A percentile compares a stretch with the other conserved stretches of the same genome.
Evolutionary conservation across 2,888 invertebrate species (phyloP).

Genomic region (Leptogaster cylindrica): DNA sequence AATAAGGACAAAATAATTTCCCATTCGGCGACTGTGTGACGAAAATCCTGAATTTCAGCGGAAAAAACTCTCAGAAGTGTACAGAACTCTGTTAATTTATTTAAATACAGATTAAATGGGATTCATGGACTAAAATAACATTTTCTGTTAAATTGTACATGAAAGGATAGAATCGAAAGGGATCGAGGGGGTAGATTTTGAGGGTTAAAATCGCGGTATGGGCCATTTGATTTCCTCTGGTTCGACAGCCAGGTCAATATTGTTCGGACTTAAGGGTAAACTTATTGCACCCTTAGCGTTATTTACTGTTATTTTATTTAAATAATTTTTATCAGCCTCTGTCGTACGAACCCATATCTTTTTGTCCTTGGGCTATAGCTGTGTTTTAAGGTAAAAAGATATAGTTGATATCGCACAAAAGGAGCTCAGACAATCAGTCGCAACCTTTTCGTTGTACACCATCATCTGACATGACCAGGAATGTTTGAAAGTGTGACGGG

Average conservation of each 20-base stretch:
- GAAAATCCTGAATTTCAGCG: no score
- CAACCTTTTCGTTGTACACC: slow-evolving; percentile 39
- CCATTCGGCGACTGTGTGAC: no score
- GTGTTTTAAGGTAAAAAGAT: slow-evolving; percentile 35
- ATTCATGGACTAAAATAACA: slow-evolving; percentile 24
- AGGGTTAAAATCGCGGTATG: slow-evolving; percentile 42
- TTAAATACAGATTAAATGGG: neutral
- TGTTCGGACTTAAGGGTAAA: slow-evolving; percentile 35
- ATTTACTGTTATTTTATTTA: slow-evolving; percentile 46
- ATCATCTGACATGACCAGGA: slow-evolving; percentile 40
- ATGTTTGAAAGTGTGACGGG: slow-evolving; percentile 18
- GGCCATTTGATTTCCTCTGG: slow-evolving; percentile 31
- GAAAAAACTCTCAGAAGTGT: no score
- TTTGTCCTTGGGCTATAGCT: slow-evolving; percentile 10
- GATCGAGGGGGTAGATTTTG: slow-evolving; percentile 31
- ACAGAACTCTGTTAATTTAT: no score
- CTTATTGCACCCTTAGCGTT: slow-evolving; percentile 46
- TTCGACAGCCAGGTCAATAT: slow-evolving; percentile 12
- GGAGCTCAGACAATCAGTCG: slow-evolving; percentile 37
- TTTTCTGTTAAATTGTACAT: slow-evolving; percentile 44
- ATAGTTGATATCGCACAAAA: slow-evolving; percentile 15
- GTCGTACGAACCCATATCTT: slow-evolving; percentile 20
- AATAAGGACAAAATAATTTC: no score
- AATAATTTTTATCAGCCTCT: slow-evolving; percentile 40
- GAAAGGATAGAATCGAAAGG: no score